Percentiles rank a stretch among this genome's conserved stretches.
Evolutionary conservation across 2,888 invertebrate species (phyloP).

Genomic region (Cryptus armator): DNA sequence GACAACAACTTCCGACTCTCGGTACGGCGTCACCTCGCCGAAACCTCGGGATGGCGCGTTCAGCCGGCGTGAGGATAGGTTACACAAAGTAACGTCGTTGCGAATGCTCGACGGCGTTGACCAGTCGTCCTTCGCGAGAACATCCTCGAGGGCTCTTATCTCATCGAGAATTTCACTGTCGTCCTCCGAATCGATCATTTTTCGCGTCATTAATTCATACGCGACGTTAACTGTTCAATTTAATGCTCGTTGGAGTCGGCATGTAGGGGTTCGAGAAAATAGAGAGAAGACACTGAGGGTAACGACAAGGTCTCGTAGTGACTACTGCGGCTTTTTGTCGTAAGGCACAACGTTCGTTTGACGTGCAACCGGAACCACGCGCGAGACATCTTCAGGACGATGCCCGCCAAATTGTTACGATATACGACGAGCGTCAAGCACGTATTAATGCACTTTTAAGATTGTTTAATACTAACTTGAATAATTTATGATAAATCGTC

Average conservation of each 20-base stretch:
- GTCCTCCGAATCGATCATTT: conserved; percentile 79
- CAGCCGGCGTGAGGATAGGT: conserved; percentile 18
- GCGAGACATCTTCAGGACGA: conserved; percentile 22
- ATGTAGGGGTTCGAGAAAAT: background rate
- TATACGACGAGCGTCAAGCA: background rate
- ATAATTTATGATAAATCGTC: too few species aligned
- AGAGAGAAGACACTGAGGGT: background rate
- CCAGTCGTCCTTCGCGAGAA: conserved; percentile 65
- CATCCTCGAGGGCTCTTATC: conserved; percentile 77
- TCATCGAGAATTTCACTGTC: conserved; percentile 76
- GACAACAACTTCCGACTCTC: conserved; percentile 78
- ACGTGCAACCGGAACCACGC: conserved; percentile 51
- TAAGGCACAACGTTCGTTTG: background rate
- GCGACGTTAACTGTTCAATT: background rate
- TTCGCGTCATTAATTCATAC: background rate
- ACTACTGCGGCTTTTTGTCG: background rate
- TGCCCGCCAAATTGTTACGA: background rate
- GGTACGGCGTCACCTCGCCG: conserved; percentile 48
- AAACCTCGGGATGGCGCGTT: conserved; percentile 52
- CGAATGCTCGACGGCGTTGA: background rate
- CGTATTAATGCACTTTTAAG: background rate
- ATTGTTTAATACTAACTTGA: too few species aligned
- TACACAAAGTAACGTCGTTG: conserved; percentile 18
- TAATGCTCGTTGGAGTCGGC: background rate
- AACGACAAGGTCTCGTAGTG: background rate